Base-by-base conservation (phyloP, 1,140 invertebrate species). In the Drosophila nebulosa region DNA sequence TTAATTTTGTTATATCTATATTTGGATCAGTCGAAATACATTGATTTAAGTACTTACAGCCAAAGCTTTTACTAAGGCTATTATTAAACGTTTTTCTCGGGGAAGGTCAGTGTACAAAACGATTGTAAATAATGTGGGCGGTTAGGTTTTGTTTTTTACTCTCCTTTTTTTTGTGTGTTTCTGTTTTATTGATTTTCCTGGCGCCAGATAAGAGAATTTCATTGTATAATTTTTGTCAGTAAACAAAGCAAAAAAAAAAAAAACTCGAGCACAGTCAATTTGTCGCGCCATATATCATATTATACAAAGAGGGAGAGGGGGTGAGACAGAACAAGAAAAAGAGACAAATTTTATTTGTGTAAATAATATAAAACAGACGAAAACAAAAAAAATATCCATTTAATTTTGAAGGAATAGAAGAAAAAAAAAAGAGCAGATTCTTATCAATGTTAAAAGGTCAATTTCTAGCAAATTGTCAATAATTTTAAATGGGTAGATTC, bases 201-300 rank as follows among this genome's bases (percentile, higher is more conserved):
- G 52, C 52, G 52, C 52, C 52, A 55, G 52, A 55, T 55, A 55
- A 55, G 26, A 55, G 18, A 46, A 46, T 18, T 55, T 55, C 7
- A 24, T 26, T 53, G 24, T 53, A 16, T 30, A 53, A 30, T 53
- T 32, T 55, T 30, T 30, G 3, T 30, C 16, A 16, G 39, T 6
- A 18, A 42, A 42, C 9, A 42, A 42, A 27, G n/a, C n/a, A 26
- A 26, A 26, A 26, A 27, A 32, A 2, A 32, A 9, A 32, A 42
- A 42, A 42, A 27, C 52, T 30, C 12, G 9, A 26, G 26, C 51
- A 53, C 52, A 55, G 26, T 55, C 26, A 55, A 55, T 55, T 55
- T 30, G 52, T 55, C 14, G 52, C 26, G 24, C 26, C 9, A 27
- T 53, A 53, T 30, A 53, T 53, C 26, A 53, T 16, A 30, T 26